Evolutionary conservation across 2,888 invertebrate species (phyloP).

Genomic region (Labia minor): DNA sequence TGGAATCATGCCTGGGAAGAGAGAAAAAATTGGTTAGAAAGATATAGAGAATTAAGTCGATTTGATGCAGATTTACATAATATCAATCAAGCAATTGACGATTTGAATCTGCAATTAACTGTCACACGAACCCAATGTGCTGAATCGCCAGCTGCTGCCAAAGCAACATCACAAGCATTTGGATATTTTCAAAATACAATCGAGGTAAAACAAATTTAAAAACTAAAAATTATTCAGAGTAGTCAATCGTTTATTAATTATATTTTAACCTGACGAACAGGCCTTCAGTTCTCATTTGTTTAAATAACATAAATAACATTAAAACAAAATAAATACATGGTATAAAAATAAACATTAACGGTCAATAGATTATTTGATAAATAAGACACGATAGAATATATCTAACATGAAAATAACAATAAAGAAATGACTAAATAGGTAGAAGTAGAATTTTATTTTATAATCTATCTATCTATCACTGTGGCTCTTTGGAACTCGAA

Average conservation of each 20-base stretch:
- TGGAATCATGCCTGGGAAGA: constrained; percentile 55
- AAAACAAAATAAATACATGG: too few species aligned
- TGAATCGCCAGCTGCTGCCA: constrained; percentile 58
- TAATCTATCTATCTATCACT: too few species aligned
- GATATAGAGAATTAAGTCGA: constrained; percentile 51
- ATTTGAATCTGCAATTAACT: constrained; percentile 50
- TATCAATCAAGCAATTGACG: constrained; percentile 59
- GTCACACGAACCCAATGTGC: constrained; percentile 57
- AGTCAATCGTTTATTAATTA: constrained; percentile 18
- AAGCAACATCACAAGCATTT: constrained; percentile 58
- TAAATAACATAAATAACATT: too few species aligned
- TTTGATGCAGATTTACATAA: constrained; percentile 57
- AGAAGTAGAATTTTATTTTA: too few species aligned
- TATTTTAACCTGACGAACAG: too few species aligned
- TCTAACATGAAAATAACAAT: too few species aligned
- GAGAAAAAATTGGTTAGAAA: constrained; percentile 49
- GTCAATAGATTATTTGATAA: too few species aligned
- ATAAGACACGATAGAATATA: too few species aligned
- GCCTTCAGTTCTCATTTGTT: too few species aligned
- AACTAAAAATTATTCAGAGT: background rate
- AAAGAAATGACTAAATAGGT: too few species aligned
- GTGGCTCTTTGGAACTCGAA: too few species aligned
- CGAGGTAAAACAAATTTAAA: constrained; percentile 49
- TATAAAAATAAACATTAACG: too few species aligned
- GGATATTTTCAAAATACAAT: constrained; percentile 66